phyloP scores from a whole-genome alignment of 2,113 vertebrate genomes.

The Myxocyprinus asiaticus region DNA sequence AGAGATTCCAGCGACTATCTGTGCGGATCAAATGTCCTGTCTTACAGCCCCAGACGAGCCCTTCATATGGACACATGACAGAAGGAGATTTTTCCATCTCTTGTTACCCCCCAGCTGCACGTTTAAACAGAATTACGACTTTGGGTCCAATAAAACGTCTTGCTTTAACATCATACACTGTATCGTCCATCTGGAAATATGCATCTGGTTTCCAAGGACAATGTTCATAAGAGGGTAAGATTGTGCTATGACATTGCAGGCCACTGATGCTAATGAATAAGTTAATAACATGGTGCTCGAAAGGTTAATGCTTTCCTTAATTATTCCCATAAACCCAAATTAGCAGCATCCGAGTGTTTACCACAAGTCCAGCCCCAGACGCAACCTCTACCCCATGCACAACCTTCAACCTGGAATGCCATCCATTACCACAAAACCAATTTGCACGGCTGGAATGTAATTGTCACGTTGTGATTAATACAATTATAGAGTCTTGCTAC shows the following conservation, averaged over 20 bases:
- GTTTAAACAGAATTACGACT: slow-evolving; percentile 11
- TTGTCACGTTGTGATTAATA: slow-evolving; percentile 13
- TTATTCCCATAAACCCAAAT: slow-evolving; percentile 48
- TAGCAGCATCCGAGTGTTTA: slow-evolving; percentile 33
- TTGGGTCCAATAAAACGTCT: slow-evolving; percentile 41
- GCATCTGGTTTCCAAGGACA: slow-evolving; percentile 27
- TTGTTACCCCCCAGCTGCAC: slow-evolving; percentile 26
- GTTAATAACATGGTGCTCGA: slow-evolving; percentile 33
- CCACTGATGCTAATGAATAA: background rate
- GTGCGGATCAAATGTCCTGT: slow-evolving; percentile 65
- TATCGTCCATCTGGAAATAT: slow-evolving; percentile 13
- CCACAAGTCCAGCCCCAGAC: background rate
- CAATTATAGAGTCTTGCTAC: slow-evolving; percentile 12
- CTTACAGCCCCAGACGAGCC: slow-evolving; percentile 41
- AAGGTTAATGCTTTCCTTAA: slow-evolving; percentile 51
- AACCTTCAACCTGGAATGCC: slow-evolving; percentile 27
- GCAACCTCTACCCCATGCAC: slow-evolving; percentile 21
- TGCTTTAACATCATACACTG: slow-evolving; percentile 7
- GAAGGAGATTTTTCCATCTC: slow-evolving; percentile 20
- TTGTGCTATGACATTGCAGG: background rate
- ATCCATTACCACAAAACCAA: slow-evolving; percentile 7
- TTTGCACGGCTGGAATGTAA: background rate
- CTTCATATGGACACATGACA: slow-evolving; percentile 58
- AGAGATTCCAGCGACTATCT: slow-evolving; percentile 65
- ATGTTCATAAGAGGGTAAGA: slow-evolving; percentile 35